phyloP scores from a whole-genome alignment of 2,888 invertebrate genomes.

The Lottia gigantea region DNA sequence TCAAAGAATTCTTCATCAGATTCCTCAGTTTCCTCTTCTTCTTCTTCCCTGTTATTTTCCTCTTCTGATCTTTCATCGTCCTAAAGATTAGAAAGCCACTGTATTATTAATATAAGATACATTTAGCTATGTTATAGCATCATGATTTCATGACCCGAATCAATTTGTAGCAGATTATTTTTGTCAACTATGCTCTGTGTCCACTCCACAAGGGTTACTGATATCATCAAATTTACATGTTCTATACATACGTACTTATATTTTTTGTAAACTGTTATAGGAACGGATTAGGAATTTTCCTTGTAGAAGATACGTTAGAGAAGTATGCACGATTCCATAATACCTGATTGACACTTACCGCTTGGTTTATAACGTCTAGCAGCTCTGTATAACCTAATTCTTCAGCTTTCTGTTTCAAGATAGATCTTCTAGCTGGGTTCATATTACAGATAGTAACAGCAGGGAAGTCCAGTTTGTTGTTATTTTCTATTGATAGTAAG shows the following conservation, averaged over 20 bases:
- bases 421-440: constrained; percentile 15
- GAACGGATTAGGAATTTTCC: no score
- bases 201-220: no score
- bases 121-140: no score
- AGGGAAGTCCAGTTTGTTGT: constrained; percentile 16
- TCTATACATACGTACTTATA: no score
- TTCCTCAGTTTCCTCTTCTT: not conserved
- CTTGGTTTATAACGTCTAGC: not conserved
- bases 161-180: no score
- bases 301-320: no score
- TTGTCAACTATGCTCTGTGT: no score
- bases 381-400: not conserved
- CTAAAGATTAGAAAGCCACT: not conserved
- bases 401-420: not conserved
- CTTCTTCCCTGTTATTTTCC: not conserved
- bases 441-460: constrained; percentile 20
- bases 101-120: no score
- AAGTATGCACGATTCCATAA: no score
- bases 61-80: not conserved
- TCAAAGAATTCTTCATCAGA: not conserved
- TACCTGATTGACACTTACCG: not conserved
- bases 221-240: no score
- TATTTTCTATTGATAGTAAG: constrained; percentile 15
- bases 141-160: no score
- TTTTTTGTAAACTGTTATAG: no score